These are phyloP conservation scores for Eulemur rubriventer DNA, from an alignment of 2,797 vertebrate species.

Conservation along the genomic window DNA sequence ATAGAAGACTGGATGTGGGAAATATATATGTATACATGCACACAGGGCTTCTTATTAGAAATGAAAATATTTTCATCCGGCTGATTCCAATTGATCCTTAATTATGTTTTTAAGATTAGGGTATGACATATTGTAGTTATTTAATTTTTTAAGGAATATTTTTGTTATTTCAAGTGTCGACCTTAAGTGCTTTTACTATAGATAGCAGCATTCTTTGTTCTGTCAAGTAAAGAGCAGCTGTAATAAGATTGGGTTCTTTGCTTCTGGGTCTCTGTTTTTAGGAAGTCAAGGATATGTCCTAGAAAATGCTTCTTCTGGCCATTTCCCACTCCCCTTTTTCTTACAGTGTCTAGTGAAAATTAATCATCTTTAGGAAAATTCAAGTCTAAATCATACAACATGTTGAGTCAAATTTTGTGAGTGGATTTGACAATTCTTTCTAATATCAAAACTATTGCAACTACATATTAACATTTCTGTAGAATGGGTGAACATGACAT, in stretches of 20 bases:
- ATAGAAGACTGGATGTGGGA: not conserved
- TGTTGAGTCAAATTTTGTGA: constrained; percentile 34
- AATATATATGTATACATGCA: not conserved
- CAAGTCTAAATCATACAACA: constrained; percentile 50
- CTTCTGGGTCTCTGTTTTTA: not conserved
- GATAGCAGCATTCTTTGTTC: constrained; percentile 51
- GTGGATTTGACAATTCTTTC: constrained; percentile 39
- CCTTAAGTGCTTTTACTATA: not conserved
- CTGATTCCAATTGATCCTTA: not conserved
- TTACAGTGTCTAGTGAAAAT: not conserved
- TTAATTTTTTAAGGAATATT: constrained; percentile 46
- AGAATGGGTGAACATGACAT: not conserved
- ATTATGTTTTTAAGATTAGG: constrained; percentile 38
- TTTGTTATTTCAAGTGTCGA: not conserved
- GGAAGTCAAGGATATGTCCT: constrained; percentile 35
- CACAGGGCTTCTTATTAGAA: not conserved
- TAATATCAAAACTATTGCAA: constrained; percentile 12
- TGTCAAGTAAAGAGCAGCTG: not conserved
- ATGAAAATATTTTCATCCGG: constrained; percentile 6
- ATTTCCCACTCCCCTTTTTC: not conserved
- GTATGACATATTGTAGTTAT: not conserved
- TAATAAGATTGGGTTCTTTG: constrained; percentile 50
- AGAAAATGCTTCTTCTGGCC: constrained; percentile 2
- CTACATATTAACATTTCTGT: constrained; percentile 27
- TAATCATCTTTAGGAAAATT: constrained; percentile 36